Percentiles rank a stretch among this genome's conserved stretches.
These are phyloP conservation scores for Drosophila neonasuta DNA, from an alignment of 2,888 invertebrate species.

Conservation along the genomic window DNA sequence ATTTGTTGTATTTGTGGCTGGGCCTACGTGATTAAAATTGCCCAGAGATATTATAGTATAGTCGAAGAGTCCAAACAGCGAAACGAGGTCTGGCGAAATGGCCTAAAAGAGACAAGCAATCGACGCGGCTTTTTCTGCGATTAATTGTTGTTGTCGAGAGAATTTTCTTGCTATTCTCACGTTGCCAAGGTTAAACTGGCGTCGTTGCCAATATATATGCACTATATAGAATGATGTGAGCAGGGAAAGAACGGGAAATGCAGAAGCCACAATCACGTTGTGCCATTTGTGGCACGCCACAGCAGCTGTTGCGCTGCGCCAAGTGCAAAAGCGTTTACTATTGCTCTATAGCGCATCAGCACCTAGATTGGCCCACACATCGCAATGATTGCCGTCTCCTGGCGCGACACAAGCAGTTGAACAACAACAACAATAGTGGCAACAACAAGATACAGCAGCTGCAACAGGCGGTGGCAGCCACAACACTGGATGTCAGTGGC, in stretches of 20 bases:
- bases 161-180: background rate
- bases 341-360: constrained; percentile 91
- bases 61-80: constrained; percentile 33
- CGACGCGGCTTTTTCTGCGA: constrained; percentile 15
- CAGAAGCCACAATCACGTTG: constrained; percentile 59
- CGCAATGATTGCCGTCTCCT: constrained; percentile 85
- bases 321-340: constrained; percentile 89
- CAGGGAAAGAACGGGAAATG: constrained; percentile 66
- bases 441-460: constrained; percentile 70
- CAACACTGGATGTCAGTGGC: constrained; percentile 59
- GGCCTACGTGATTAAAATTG: constrained; percentile 75
- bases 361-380: constrained; percentile 90
- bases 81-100: constrained; percentile 47
- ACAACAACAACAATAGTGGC: constrained; percentile 45
- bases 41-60: constrained; percentile 29
- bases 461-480: constrained; percentile 68
- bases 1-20: constrained; percentile 53
- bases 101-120: constrained; percentile 31
- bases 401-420: constrained; percentile 73
- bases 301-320: constrained; percentile 86
- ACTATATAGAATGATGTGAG: constrained; percentile 24
- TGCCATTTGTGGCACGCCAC: constrained; percentile 78
- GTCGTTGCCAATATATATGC: constrained; percentile 37
- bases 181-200: constrained; percentile 57
- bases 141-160: constrained; percentile 11